Conservation (phyloP, 2,888 invertebrate genomes). For the Caenorhabditis macrosperma region DNA sequence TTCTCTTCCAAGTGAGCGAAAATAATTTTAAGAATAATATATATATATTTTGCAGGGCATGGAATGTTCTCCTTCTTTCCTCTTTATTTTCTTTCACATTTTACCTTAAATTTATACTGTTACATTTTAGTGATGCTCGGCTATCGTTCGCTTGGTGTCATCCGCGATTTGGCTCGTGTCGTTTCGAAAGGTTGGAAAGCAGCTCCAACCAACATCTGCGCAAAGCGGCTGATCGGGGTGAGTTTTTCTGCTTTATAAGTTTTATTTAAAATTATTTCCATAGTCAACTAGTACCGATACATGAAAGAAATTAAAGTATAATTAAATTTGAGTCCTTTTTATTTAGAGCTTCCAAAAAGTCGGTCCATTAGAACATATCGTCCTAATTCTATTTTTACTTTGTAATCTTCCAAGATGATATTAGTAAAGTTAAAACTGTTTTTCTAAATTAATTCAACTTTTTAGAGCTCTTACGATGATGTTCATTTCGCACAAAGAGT, state of each 20-base stretch:
- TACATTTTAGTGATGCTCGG: not conserved
- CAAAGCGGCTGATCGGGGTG: conserved; percentile 2
- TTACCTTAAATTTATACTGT: conserved; percentile 7
- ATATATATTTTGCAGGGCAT: not conserved
- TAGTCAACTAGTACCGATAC: not conserved
- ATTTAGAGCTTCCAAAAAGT: conserved; percentile 5
- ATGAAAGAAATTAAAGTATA: not conserved
- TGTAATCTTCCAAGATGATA: conserved; percentile 1
- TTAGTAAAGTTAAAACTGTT: conserved; percentile 1
- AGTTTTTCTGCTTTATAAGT: conserved; percentile 6
- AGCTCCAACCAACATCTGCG: not conserved
- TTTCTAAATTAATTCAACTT: not conserved
- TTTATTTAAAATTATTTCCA: conserved; percentile 6
- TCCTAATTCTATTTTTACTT: not conserved
- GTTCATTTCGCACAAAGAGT: not conserved
- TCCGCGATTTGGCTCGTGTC: not conserved
- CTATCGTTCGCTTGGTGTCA: not conserved
- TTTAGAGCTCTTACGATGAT: conserved; percentile 2
- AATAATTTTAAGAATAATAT: too few relatives aligned
- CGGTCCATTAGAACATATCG: not conserved
- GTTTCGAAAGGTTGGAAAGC: not conserved
- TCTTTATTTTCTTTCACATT: conserved; percentile 3
- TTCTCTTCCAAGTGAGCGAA: too few relatives aligned
- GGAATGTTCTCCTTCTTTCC: conserved; percentile 5
- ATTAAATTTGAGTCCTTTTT: not conserved